Evolutionary conservation across 2,888 invertebrate genomes (phyloP), one percentile per base, ranked within the genome.

Genomic region (Seira sanloemensis): DNA sequence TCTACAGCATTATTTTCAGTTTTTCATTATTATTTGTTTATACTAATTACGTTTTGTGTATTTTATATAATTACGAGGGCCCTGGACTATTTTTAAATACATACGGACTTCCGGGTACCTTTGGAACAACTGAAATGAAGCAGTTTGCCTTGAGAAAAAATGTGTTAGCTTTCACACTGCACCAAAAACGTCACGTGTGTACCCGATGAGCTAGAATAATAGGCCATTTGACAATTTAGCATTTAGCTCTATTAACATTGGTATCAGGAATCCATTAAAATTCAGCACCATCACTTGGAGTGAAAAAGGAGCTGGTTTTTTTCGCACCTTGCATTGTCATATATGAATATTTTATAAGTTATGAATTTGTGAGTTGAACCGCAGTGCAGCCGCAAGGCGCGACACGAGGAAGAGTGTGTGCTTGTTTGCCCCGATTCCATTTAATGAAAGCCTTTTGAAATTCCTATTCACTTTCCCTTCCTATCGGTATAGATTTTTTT

Each of bases 341-440:
- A n/a, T 37, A 18, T n/a, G 9, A 18, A 58, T 58, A 16, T 58
- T 58, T 58, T n/a, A 58, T 58, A 58, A 58, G 58, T 58, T 58
- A 58, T 58, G 58, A 58, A 58, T 58, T 58, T 58, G 58, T 58
- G 7, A 58, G 58, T 58, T 58, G 58, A 27, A 19, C 71, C 18
- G 46, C 46, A 46, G 71, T 37, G 71, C 65, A 65, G 62, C 25
- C 9, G 23, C 50, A 68, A 16, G 50, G 18, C 67, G 54, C 37
- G 76, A 76, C 76, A 67, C 24, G 50, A 76, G 76, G 67, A 67
- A 67, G n/a, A n/a, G n/a, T n/a, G n/a, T n/a, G 25, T 46, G 46
- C 76, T 27, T 76, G 67, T 76, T 76, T 68, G 54, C 76, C 67
- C 76, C 76, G 46, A 66, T 54, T 62, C 68, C 67, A 12, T 58